Conservation (phyloP, 1,140 invertebrate species). For the Hycleus phaleratus region DNA sequence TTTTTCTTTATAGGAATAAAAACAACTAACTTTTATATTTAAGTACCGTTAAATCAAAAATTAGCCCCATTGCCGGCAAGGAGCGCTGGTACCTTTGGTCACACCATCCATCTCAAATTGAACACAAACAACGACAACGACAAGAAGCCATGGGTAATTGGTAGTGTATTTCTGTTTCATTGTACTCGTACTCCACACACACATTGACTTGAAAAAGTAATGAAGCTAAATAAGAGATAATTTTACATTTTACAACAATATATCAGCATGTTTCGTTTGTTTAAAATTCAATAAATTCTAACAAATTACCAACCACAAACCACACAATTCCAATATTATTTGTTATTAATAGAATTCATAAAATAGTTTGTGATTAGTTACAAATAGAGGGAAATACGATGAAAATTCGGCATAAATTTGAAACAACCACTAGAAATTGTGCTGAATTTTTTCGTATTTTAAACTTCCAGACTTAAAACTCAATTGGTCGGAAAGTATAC, state of each 20-base stretch:
- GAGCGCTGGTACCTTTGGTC: constrained; percentile 6
- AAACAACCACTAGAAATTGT: too few relatives aligned
- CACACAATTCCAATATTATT: neutral
- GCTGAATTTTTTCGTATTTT: too few relatives aligned
- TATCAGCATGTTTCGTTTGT: neutral
- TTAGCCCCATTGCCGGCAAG: constrained; percentile 25
- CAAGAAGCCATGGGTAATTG: constrained; percentile 10
- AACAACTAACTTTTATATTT: constrained; percentile 24
- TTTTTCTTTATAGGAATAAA: neutral
- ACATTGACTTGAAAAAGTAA: constrained; percentile 29
- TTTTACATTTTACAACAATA: constrained; percentile 18
- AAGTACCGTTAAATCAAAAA: constrained; percentile 33
- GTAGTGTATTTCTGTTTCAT: constrained; percentile 16
- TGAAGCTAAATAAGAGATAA: constrained; percentile 36
- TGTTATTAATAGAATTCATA: too few relatives aligned
- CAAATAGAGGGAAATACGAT: neutral
- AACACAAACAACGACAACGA: neutral
- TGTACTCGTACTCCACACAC: constrained; percentile 18
- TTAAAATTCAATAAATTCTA: neutral
- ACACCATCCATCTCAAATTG: constrained; percentile 4
- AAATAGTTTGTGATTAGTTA: constrained; percentile 8
- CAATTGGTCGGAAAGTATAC: too few relatives aligned
- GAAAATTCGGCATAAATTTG: too few relatives aligned
- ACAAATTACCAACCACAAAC: constrained; percentile 4
- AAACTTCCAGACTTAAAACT: too few relatives aligned